A percentile compares a stretch with the other conserved stretches of the same genome.
Evolutionary conservation across 2,888 invertebrate genomes (phyloP).

Genomic region (Tetragonisca angustula): DNA sequence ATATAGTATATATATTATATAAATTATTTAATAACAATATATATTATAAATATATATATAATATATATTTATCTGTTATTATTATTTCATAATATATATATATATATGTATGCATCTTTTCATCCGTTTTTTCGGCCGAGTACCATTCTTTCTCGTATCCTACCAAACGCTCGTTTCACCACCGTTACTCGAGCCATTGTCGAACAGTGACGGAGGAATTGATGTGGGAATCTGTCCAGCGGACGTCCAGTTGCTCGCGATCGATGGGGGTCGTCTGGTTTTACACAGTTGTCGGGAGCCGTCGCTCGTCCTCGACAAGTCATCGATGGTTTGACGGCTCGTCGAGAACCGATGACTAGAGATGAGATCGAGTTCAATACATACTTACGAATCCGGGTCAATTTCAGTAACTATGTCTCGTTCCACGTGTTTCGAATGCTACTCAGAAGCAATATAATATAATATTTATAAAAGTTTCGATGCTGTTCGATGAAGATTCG

Average conservation of each 20-base stretch:
- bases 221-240: slow-evolving; percentile 70
- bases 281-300: slow-evolving; percentile 48
- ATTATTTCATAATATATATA: too few species aligned
- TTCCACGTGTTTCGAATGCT: too few species aligned
- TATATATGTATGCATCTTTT: slow-evolving; percentile 10
- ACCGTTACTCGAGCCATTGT: slow-evolving; percentile 37
- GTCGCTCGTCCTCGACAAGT: slow-evolving; percentile 22
- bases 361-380: too few species aligned
- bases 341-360: neutral
- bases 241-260: slow-evolving; percentile 21
- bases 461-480: too few species aligned
- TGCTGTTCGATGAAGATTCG: too few species aligned
- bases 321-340: slow-evolving; percentile 21
- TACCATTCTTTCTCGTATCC: slow-evolving; percentile 55
- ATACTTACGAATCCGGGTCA: too few species aligned
- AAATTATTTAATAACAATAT: too few species aligned
- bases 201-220: slow-evolving; percentile 70
- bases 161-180: slow-evolving; percentile 46
- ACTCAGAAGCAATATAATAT: too few species aligned
- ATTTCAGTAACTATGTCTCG: too few species aligned
- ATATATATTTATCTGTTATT: too few species aligned
- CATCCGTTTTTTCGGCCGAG: slow-evolving; percentile 49
- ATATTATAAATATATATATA: too few species aligned
- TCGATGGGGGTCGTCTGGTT: slow-evolving; percentile 45
- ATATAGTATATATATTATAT: too few species aligned